phyloP scores from a whole-genome alignment of 2,888 invertebrate species.

The Chalcis sispes region DNA sequence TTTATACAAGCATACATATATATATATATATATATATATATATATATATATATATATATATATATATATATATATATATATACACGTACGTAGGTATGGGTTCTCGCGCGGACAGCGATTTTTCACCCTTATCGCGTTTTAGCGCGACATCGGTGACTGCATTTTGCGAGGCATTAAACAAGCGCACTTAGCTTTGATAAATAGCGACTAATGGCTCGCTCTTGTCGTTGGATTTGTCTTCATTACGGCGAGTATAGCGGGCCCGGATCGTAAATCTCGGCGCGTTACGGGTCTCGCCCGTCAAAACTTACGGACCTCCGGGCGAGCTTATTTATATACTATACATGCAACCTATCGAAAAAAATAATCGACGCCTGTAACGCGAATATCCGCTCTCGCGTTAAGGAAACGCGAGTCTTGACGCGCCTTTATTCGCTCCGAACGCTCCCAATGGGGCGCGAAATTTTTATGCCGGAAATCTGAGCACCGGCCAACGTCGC shows the following conservation, averaged over 20 bases:
- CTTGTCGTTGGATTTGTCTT: constrained; percentile 57
- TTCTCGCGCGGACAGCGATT: background rate
- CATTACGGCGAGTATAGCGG: constrained; percentile 25
- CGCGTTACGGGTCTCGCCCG: background rate
- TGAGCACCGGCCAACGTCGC: background rate
- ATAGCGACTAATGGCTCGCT: constrained; percentile 31
- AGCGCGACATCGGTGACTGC: constrained; percentile 17
- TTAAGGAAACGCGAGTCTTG: constrained; percentile 20
- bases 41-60: too few species aligned
- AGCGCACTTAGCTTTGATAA: constrained; percentile 37
- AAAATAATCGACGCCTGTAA: background rate
- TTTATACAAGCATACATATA: too few species aligned
- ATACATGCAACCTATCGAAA: too few species aligned
- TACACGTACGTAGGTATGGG: too few species aligned
- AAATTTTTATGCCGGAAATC: constrained; percentile 38
- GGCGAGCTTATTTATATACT: background rate
- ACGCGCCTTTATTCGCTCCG: constrained; percentile 12
- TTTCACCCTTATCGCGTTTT: background rate
- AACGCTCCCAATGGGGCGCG: constrained; percentile 12
- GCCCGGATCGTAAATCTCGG: constrained; percentile 37
- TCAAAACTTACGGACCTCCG: constrained; percentile 37
- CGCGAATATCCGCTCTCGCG: constrained; percentile 30
- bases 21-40: too few species aligned
- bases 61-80: too few species aligned
- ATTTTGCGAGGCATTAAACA: constrained; percentile 11